Evolutionary conservation across 2,888 invertebrate species (phyloP), one percentile per base, ranked within the genome.

Genomic region (Phoronis australis): DNA sequence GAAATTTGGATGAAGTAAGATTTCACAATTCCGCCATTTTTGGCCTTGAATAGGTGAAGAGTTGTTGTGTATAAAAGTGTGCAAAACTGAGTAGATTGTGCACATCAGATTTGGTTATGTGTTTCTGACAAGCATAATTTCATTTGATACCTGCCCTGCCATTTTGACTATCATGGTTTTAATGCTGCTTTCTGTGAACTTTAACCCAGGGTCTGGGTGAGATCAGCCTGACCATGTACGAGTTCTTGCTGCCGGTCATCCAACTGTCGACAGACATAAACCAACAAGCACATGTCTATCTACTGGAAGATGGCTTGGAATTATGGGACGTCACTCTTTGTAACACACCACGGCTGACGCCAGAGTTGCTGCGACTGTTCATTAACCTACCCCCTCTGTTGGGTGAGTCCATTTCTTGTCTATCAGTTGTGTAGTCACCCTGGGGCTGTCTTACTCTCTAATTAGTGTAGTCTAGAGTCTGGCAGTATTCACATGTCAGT

Each of bases 261-360:
- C 82, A 82, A 53, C 72, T 86, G 52, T 87, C 87, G 49, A 91
- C 92, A 9, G 87, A 90, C 66, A 82, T 88, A 0, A 81, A 83
- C 54, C 85, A 89, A 69, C 85, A 47, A 83, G 87, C 78, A 37
- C 89, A 92, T 73, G 87, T 95, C 46, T 95, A 95, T 75, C 81
- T 95, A 45, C 79, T 93, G 60, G 94, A 94, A 76, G 95, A 96
- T 72, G 93, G 92, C 2, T 79, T 95, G 37, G 89, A 91, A 60
- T 80, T 96, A 51, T 95, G 95, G 93, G 81, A 87, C 47, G 87
- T 87, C 0, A 83, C 91, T 21, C 79, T 95, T 52, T 87, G 91
- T 74, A 86, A 87, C 71, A 83, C 84, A 0, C 83, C 87, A 0
- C 78, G 81, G 1, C 80, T 74, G 22, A 68, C 69, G 18, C 64